A percentile compares a stretch with the other conserved stretches of the same genome.
Evolutionary conservation across 2,888 invertebrate species (phyloP).

Genomic region (Microdon myrmicae): DNA sequence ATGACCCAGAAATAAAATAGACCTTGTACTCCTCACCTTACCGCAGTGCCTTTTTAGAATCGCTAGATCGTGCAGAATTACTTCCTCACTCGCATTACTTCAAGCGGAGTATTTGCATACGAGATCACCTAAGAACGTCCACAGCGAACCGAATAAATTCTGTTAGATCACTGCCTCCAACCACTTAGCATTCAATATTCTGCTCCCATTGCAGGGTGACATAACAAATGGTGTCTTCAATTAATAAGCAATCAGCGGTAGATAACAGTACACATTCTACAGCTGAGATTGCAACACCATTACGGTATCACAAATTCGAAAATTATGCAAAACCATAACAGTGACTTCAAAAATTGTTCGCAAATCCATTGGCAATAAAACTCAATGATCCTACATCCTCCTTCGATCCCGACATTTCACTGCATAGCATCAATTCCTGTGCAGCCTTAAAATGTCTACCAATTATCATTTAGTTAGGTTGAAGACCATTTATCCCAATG

Average conservation of each 20-base stretch:
- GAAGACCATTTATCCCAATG: slow-evolving; percentile 35
- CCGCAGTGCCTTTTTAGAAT: too few species aligned
- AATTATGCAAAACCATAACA: slow-evolving; percentile 42
- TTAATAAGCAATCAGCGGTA: slow-evolving; percentile 35
- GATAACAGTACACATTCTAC: slow-evolving; percentile 3
- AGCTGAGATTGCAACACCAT: slow-evolving; percentile 4
- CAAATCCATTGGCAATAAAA: slow-evolving; percentile 48
- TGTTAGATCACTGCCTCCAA: too few species aligned
- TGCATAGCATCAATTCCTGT: slow-evolving; percentile 16
- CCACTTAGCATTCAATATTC: too few species aligned
- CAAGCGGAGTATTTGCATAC: too few species aligned
- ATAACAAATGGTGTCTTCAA: slow-evolving; percentile 17
- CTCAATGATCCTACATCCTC: slow-evolving; percentile 42
- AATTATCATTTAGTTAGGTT: slow-evolving; percentile 40
- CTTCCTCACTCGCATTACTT: too few species aligned
- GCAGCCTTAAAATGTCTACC: slow-evolving; percentile 40
- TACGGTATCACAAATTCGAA: slow-evolving; percentile 24
- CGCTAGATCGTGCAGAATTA: too few species aligned
- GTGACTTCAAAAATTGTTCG: slow-evolving; percentile 34
- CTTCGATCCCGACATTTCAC: slow-evolving; percentile 6
- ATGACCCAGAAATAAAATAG: too few species aligned
- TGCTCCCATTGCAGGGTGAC: too few species aligned
- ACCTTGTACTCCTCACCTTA: too few species aligned
- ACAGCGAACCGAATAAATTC: too few species aligned
- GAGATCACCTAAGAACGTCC: too few species aligned